These are phyloP conservation scores for Steinernema khuongi DNA, from an alignment of 1,140 invertebrate genomes.

Conservation along the genomic window DNA sequence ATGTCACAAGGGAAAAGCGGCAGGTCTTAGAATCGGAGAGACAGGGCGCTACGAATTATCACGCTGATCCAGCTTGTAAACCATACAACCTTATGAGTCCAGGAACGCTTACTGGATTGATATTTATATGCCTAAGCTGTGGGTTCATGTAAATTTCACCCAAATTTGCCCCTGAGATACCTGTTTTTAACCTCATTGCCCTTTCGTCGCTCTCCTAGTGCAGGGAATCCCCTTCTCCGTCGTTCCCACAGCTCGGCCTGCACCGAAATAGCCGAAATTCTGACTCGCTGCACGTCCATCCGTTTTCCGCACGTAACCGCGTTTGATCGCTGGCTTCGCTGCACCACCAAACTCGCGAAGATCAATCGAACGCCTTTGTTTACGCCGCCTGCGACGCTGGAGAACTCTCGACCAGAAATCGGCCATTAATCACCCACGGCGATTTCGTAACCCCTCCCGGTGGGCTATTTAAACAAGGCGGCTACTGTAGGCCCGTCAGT, in stretches of 20 bases:
- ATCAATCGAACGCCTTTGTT: conserved; percentile 13
- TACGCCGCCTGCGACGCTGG: conserved; percentile 5
- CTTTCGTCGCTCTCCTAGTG: background rate
- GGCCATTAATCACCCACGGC: background rate
- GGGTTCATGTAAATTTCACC: too few relatives aligned
- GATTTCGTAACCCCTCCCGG: background rate
- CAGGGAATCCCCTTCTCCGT: background rate
- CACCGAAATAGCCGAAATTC: background rate
- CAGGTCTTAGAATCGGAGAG: too few relatives aligned
- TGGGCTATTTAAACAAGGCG: background rate
- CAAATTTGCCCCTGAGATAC: background rate
- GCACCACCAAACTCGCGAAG: background rate
- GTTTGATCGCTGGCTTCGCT: background rate
- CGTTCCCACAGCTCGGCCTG: background rate
- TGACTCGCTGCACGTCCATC: background rate
- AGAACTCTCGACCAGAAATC: conserved; percentile 13
- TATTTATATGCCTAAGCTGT: too few relatives aligned
- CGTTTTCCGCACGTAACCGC: background rate
- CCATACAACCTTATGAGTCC: too few relatives aligned
- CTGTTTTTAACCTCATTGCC: background rate
- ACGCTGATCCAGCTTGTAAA: too few relatives aligned
- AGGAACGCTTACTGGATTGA: too few relatives aligned
- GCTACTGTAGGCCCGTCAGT: background rate
- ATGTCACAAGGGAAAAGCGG: too few relatives aligned
- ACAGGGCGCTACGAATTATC: too few relatives aligned